Base-by-base conservation (phyloP, 2,113 vertebrate species). In the Cygnus atratus region DNA sequence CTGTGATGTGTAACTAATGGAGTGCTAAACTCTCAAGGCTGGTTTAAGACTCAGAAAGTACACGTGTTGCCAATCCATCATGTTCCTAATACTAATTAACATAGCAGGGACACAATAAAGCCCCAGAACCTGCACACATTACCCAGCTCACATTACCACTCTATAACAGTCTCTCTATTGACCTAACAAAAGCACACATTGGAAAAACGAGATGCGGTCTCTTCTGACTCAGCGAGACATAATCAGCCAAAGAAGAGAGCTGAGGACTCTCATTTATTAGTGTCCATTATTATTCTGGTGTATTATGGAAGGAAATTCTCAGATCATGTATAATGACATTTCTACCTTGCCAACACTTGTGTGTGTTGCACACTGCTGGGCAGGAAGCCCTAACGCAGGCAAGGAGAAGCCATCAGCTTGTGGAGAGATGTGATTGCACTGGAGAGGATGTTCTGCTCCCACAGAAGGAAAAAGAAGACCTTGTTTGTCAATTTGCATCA, bases 61-160 rank as follows among this genome's bases (percentile, higher is more conserved):
- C 99, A 99, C 97, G 98, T 99, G 98, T 98, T 98, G 98, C 97
- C 97, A 96, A 98, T 99, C 98, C 98, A 98, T 99, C 99, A 99
- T 97, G 96, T 97, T 95, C 93, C 97, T 98, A 97, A 97, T 97
- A 96, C 98, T 99, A 98, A 99, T 99, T 99, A 99, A 99, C 98
- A 98, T 98, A 99, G 97, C 99, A 99, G 98, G 97, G 97, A 98
- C 97, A 97, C 97, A 96, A 97, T 94, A 98, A 98, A 98, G 96
- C 94, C 95, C 96, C 98, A 98, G 97, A 98, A 97, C 97, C 97
- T 95, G 71, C 95, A 93, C 98, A 96, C 97, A 97, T 91, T 97
- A 97, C 96, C 93, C 96, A 73, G 98, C 96, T 99, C 98, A 66
- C 46, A 58, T 99, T 98, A 98, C 98, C 41, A 58, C 88, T 97